phyloP scores from a whole-genome alignment of 2,888 invertebrate genomes.

The Ochropleura leucogaster region DNA sequence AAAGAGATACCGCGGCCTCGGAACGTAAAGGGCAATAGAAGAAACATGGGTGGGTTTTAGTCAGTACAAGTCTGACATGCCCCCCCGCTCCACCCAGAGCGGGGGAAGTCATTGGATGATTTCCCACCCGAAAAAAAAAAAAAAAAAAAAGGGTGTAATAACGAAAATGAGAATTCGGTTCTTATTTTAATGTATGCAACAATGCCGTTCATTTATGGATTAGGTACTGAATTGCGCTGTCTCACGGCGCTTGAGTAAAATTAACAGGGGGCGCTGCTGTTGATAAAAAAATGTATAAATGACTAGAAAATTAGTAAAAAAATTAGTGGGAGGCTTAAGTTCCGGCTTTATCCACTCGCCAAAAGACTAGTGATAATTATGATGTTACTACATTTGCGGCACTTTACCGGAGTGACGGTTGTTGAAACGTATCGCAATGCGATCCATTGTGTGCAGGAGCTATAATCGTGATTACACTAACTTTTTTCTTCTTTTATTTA shows the following conservation, averaged over 20 bases:
- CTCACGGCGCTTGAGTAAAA: not conserved
- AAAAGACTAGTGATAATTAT: not conserved
- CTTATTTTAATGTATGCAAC: not conserved
- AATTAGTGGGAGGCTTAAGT: not conserved
- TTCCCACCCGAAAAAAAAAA: too few relatives aligned
- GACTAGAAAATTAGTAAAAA: not conserved
- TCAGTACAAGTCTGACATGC: too few relatives aligned
- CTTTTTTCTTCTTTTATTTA: conserved; percentile 39
- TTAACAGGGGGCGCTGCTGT: not conserved
- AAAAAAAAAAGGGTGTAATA: conserved; percentile 12
- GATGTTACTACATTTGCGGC: not conserved
- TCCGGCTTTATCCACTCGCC: not conserved
- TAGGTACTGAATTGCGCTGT: not conserved
- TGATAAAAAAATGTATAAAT: not conserved
- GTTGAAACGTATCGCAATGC: conserved; percentile 34
- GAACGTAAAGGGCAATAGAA: too few relatives aligned
- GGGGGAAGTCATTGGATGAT: too few relatives aligned
- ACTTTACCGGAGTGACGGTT: conserved; percentile 13
- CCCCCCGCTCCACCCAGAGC: too few relatives aligned
- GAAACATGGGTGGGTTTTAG: too few relatives aligned
- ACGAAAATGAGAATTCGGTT: conserved; percentile 11
- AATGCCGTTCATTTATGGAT: conserved; percentile 8
- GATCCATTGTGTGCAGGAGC: conserved; percentile 47
- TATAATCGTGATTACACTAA: conserved; percentile 41
- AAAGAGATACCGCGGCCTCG: too few relatives aligned